Base-by-base conservation (phyloP, 2,888 invertebrate species). In the Carpatolechia fugitivella region DNA sequence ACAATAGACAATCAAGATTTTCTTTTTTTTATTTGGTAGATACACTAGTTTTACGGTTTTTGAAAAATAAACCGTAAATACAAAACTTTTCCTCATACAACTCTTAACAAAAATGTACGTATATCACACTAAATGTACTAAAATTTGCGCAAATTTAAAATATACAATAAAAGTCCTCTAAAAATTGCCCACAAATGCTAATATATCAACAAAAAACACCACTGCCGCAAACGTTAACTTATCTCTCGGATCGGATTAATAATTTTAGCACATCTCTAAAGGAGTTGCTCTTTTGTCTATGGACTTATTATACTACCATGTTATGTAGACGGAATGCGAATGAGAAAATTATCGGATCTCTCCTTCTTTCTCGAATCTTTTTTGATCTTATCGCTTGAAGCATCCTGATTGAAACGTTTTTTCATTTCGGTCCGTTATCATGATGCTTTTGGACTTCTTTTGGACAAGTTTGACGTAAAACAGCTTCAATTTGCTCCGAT, bases 391-490 rank as follows among this genome's bases (percentile, higher is more conserved):
- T 13, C 13, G 29, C 5, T 49, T 20, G 35, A 35, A 35, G 33
- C 33, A 16, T 20, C 13, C 20, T 11, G 2, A n/a, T 18, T 35
- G 8, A 49, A 20, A 18, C 18, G 18, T 6, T 13, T 49, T 7
- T 1, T 5, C 10, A 5, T 38, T 63, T 64, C 65, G 46, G 64
- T 60, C 60, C 72, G 59, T 76, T 5, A 60, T 57, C 69, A 74
- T 70, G 84, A 84, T 84, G 85, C 85, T 80, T 84, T 82, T 79
- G 74, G 78, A 24, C 78, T 83, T 85, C 85, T 79, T 84, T 82
- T 79, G 74, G 78, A 78, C 76, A 72, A 78, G 70, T 80, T 86
- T 87, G 84, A 87, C 85, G 78, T 85, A 81, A 83, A 84, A 76
- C 83, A 82, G 80, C 76, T 85, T 78, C 77, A 76, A 78, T 74